Base-by-base conservation (phyloP, 2,888 invertebrate genomes). In the Drosophila pegasa region DNA sequence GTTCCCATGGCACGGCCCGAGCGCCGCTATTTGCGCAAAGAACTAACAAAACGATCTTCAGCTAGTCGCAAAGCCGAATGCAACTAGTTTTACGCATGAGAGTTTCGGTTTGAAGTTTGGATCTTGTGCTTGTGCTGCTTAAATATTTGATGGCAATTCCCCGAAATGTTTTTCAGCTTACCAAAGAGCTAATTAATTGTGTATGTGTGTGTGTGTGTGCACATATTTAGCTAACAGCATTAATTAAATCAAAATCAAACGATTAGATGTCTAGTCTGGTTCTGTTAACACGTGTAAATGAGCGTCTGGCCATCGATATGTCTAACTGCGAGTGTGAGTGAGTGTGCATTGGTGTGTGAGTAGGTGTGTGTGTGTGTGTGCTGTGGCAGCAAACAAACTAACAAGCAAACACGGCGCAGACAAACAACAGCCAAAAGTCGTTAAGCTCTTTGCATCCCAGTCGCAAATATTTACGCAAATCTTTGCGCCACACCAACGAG, bases 211-310 rank as follows among this genome's bases (percentile, higher is more conserved):
- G 37, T 35, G 18, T 65, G 33, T 27, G 25, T 37, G 22, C 18
- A 16, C 33, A 33, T 54, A 51, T 70, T 29, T 43, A 67, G 63
- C 47, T 67, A 63, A 73, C 52, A 62, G 59, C 83, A 78, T 88
- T 88, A 83, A 84, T 88, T 88, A 80, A 75, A 78, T 78, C 71
- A 83, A 76, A 83, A 79, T 79, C 83, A 83, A 87, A 80, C 73
- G 83, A 72, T 71, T 71, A 68, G 57, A 54, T 70, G 61, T 71
- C 82, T 80, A 59, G 63, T 41, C 64, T 67, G 61, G 63, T 54
- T 40, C 59, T 33, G 40, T 59, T 67, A 67, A 63, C 70, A 70
- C 75, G 75, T 71, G 71, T 78, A 68, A 73, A 75, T 58, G 60
- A 68, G 55, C 60, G 55, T 59, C 60, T 66, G 57, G 58, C 35